Evolutionary conservation across 2,797 vertebrate species (phyloP).

Genomic region (Anas acuta): DNA sequence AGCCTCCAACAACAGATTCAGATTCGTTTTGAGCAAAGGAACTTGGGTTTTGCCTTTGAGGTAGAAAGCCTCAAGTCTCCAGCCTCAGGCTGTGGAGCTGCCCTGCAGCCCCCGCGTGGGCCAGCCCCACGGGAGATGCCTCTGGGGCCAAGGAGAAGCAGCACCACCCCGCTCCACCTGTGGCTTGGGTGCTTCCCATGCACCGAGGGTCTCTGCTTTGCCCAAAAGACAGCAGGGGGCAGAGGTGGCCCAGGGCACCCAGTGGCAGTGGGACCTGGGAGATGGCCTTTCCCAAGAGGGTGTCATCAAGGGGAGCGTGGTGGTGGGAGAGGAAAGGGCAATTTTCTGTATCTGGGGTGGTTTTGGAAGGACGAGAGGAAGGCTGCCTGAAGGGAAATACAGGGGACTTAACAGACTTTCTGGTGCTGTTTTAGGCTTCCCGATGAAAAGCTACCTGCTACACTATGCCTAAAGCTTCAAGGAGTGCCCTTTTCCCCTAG

Average conservation of each 20-base stretch:
- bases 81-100: neutral
- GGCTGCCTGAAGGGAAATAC: neutral
- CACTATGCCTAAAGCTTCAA: neutral
- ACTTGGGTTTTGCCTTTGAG: neutral
- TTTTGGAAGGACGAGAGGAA: neutral
- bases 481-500: neutral
- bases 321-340: neutral
- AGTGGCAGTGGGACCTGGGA: neutral
- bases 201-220: neutral
- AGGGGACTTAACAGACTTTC: neutral
- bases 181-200: fast-evolving
- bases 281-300: neutral
- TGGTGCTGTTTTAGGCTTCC: neutral
- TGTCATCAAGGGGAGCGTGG: neutral
- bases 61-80: neutral
- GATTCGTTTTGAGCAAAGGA: constrained; percentile 48
- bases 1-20: constrained; percentile 28
- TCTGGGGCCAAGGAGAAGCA: neutral
- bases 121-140: neutral
- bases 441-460: neutral
- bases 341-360: neutral
- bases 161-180: neutral
- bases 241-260: neutral
- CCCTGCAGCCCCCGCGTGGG: neutral
- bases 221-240: neutral